These are phyloP conservation scores for Drosophila sechellia DNA, from an alignment of 1,140 invertebrate genomes.

Conservation along the genomic window DNA sequence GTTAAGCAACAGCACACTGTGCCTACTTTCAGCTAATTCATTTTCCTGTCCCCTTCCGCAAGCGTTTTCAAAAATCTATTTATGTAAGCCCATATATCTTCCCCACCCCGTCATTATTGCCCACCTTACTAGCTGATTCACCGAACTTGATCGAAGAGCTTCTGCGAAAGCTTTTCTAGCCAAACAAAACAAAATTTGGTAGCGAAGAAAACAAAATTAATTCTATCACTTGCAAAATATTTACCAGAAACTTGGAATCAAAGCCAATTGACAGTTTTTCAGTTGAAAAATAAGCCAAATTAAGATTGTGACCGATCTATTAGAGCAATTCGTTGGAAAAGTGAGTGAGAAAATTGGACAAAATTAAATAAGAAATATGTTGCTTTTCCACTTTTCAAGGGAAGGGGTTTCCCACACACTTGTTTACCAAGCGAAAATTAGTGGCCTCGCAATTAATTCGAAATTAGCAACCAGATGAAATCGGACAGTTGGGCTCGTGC, in stretches of 20 bases:
- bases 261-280: slow-evolving; percentile 39
- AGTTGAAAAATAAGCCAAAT: slow-evolving; percentile 33
- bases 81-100: slow-evolving; percentile 27
- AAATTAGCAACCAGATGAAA: slow-evolving; percentile 28
- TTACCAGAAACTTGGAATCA: slow-evolving; percentile 14
- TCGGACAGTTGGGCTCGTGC: slow-evolving; percentile 20
- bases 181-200: slow-evolving; percentile 37
- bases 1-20: slow-evolving; percentile 3
- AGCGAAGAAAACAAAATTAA: slow-evolving; percentile 8
- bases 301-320: slow-evolving; percentile 32
- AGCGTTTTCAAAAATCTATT: slow-evolving; percentile 45
- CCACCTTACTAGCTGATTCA: slow-evolving; percentile 29
- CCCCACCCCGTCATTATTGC: slow-evolving; percentile 10
- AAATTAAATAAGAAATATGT: background rate
- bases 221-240: slow-evolving; percentile 31
- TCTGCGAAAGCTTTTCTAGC: slow-evolving; percentile 26
- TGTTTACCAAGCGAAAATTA: slow-evolving; percentile 55
- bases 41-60: slow-evolving; percentile 8
- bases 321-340: slow-evolving; percentile 23
- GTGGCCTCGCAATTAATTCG: slow-evolving; percentile 19
- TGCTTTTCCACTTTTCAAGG: background rate
- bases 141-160: slow-evolving; percentile 30
- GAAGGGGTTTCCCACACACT: slow-evolving; percentile 21
- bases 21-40: slow-evolving; percentile 9
- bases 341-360: slow-evolving; percentile 26